These are phyloP conservation scores for Pluvialis apricaria DNA, from an alignment of 2,113 vertebrate genomes.

Conservation along the genomic window DNA sequence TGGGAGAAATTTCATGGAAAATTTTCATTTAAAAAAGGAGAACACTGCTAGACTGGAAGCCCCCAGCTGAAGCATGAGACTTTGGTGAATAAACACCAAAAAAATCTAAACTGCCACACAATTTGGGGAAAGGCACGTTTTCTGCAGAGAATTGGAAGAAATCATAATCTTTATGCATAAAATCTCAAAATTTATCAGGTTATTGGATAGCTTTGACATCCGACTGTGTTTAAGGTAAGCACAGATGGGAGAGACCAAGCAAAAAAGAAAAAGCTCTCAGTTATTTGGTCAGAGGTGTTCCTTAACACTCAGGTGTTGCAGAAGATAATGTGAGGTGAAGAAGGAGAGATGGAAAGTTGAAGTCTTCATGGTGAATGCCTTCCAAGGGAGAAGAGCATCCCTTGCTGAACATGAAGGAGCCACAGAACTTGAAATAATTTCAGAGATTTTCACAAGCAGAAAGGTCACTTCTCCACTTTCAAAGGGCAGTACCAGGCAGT, in stretches of 20 bases:
- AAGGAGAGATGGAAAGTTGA: not conserved
- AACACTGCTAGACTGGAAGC: not conserved
- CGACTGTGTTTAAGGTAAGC: not conserved
- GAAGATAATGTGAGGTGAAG: not conserved
- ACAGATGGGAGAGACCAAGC: not conserved
- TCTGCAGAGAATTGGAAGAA: not conserved
- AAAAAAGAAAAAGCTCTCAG: not conserved
- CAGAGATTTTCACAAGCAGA: not conserved
- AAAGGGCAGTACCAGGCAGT: not conserved
- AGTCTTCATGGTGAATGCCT: not conserved
- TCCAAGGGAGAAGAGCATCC: not conserved
- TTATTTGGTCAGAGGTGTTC: not conserved
- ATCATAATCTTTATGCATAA: not conserved
- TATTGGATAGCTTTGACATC: not conserved
- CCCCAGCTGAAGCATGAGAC: not conserved
- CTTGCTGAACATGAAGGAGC: not conserved
- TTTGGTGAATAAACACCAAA: not conserved
- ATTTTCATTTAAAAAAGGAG: not conserved
- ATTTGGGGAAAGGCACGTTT: not conserved
- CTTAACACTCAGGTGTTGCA: not conserved
- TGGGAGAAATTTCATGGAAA: not conserved
- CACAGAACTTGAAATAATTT: not conserved
- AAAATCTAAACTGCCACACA: not conserved
- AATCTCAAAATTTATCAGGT: not conserved
- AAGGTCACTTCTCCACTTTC: not conserved